Percentiles rank a stretch among this genome's conserved stretches.
Evolutionary conservation across 1,140 invertebrate genomes (phyloP).

Genomic region (Cydia splendana): DNA sequence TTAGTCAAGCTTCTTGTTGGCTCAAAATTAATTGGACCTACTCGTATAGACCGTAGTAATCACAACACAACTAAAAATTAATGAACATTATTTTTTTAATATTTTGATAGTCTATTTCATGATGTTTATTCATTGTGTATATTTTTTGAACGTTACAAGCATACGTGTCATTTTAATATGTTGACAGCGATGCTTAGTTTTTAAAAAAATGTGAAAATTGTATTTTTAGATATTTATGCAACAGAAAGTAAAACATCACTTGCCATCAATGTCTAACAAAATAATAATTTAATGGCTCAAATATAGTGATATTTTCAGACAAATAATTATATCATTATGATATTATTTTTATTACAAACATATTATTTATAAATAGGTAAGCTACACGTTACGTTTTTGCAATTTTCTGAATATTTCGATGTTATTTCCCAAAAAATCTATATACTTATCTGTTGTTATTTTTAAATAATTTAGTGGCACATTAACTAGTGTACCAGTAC

Average conservation of each 20-base stretch:
- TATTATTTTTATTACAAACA: conserved; percentile 19
- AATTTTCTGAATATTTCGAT: background rate
- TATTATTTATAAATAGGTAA: conserved; percentile 21
- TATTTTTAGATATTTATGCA: conserved; percentile 33
- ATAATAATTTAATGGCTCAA: conserved; percentile 42
- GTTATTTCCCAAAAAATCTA: conserved; percentile 13
- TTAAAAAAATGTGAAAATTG: conserved; percentile 18
- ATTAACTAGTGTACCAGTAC: background rate
- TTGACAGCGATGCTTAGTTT: background rate
- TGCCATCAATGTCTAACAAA: conserved; percentile 34
- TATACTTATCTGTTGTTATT: background rate
- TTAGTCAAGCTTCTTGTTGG: conserved; percentile 36
- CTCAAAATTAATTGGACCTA: background rate
- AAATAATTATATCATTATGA: conserved; percentile 20
- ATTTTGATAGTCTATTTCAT: background rate
- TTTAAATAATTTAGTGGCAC: background rate
- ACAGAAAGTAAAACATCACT: conserved; percentile 42
- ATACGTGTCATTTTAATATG: background rate
- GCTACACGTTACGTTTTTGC: conserved; percentile 12
- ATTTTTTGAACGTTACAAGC: background rate
- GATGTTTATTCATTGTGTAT: background rate
- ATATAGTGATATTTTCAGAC: conserved; percentile 21
- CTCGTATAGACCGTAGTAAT: background rate
- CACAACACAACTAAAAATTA: background rate
- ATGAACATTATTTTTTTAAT: background rate